A percentile compares a stretch with the other conserved stretches of the same genome.
These are phyloP conservation scores for Sphenodon punctatus DNA, from an alignment of 2,797 vertebrate species.

Conservation along the genomic window DNA sequence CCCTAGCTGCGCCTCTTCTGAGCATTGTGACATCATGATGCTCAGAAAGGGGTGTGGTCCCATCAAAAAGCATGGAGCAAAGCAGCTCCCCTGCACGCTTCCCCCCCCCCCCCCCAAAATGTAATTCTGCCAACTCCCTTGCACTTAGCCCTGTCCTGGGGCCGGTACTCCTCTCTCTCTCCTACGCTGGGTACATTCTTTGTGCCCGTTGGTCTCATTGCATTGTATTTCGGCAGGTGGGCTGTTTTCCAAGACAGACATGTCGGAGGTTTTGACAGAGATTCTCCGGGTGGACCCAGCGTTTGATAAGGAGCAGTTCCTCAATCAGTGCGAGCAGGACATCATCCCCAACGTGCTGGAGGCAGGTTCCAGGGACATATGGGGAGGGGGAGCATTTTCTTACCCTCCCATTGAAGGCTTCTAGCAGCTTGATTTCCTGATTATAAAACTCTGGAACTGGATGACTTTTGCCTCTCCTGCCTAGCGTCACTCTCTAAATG, in stretches of 20 bases:
- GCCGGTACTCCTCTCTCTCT: fast-evolving
- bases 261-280: slow-evolving; percentile 95
- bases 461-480: neutral
- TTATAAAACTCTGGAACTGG: neutral
- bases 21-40: too few species aligned
- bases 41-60: too few species aligned
- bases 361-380: slow-evolving; percentile 69
- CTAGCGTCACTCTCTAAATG: neutral
- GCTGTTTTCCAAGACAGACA: slow-evolving; percentile 95
- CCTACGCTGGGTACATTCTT: neutral
- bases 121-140: too few species aligned
- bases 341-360: slow-evolving; percentile 96
- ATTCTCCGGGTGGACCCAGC: slow-evolving; percentile 89
- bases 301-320: slow-evolving; percentile 93
- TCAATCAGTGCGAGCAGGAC: slow-evolving; percentile 89
- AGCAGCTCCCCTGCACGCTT: too few species aligned
- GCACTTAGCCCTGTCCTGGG: too few species aligned
- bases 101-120: too few species aligned
- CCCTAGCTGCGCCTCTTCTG: too few species aligned
- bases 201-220: fast-evolving
- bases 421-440: fast-evolving
- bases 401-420: neutral
- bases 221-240: slow-evolving; percentile 78
- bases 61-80: too few species aligned
- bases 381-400: neutral